Percentiles rank a stretch among this genome's conserved stretches.
Evolutionary conservation across 2,797 vertebrate species (phyloP).

Genomic region (Liparis tanakae): DNA sequence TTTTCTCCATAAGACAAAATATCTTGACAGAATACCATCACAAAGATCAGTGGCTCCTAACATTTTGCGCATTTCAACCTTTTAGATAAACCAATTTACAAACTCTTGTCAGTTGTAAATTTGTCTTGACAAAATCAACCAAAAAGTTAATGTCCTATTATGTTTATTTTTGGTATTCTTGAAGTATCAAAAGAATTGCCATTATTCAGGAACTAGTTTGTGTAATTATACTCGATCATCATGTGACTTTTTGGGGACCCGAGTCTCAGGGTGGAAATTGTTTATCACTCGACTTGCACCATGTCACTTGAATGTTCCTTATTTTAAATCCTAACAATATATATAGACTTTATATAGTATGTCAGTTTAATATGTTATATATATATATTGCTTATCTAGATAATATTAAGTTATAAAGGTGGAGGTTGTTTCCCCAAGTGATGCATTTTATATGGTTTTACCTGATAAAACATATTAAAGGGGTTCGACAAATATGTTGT

Average conservation of each 20-base stretch:
- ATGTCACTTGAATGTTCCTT: slow-evolving; percentile 9
- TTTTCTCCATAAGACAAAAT: slow-evolving; percentile 32
- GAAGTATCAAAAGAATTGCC: not conserved
- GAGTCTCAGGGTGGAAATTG: slow-evolving; percentile 24
- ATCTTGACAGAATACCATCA: slow-evolving; percentile 17
- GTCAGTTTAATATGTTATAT: slow-evolving; percentile 41
- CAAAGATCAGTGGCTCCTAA: slow-evolving; percentile 7
- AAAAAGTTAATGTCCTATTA: slow-evolving; percentile 34
- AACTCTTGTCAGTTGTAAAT: not conserved
- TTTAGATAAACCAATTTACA: not conserved
- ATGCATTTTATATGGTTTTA: slow-evolving; percentile 48
- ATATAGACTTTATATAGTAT: slow-evolving; percentile 24
- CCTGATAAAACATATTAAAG: slow-evolving; percentile 30
- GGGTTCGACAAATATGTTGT: not conserved
- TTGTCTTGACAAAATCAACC: slow-evolving; percentile 25
- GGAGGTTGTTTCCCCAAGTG: slow-evolving; percentile 30
- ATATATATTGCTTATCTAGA: slow-evolving; percentile 17
- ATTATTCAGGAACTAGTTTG: not conserved
- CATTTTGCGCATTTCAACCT: not conserved
- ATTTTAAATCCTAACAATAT: slow-evolving; percentile 23
- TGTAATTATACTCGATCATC: not conserved
- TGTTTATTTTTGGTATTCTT: slow-evolving; percentile 15
- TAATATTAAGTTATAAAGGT: slow-evolving; percentile 43
- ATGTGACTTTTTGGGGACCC: not conserved
- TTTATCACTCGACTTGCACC: slow-evolving; percentile 17